Conservation (phyloP, 2,888 invertebrate species). For the Cremastinae sp. region DNA sequence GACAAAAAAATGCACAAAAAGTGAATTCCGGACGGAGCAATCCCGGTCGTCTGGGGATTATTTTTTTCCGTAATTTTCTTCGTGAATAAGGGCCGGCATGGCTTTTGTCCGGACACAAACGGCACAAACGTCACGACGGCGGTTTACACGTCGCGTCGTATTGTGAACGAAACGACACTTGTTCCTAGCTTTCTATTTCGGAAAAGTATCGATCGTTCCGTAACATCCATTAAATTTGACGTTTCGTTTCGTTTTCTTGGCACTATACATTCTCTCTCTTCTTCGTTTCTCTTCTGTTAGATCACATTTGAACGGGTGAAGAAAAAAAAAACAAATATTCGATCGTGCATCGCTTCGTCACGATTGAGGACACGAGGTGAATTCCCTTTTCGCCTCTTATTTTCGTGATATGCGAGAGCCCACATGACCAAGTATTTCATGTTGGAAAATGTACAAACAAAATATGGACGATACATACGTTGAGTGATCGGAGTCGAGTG, state of each 20-base stretch:
- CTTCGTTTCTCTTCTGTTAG: no score
- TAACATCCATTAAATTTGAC: no score
- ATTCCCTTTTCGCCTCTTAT: no score
- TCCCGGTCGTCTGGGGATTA: conserved; percentile 41
- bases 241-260: no score
- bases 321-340: no score
- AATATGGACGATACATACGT: conserved; percentile 46
- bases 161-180: no score
- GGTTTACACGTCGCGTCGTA: conserved; percentile 24
- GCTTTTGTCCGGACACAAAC: conserved; percentile 2
- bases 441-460: conserved; percentile 46
- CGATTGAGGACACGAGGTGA: no score
- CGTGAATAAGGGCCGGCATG: conserved; percentile 6
- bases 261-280: no score
- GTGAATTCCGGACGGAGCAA: conserved; percentile 3
- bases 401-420: conserved; percentile 3
- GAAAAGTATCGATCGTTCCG: background rate
- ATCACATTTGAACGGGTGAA: no score
- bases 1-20: conserved; percentile 5
- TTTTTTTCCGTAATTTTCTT: background rate
- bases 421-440: conserved; percentile 66
- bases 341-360: no score
- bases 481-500: conserved; percentile 77
- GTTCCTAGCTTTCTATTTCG: no score
- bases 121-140: conserved; percentile 41